Evolutionary conservation across 2,888 invertebrate species (phyloP), one percentile per base, ranked within the genome.

Genomic region (Dichetophora obliterata): DNA sequence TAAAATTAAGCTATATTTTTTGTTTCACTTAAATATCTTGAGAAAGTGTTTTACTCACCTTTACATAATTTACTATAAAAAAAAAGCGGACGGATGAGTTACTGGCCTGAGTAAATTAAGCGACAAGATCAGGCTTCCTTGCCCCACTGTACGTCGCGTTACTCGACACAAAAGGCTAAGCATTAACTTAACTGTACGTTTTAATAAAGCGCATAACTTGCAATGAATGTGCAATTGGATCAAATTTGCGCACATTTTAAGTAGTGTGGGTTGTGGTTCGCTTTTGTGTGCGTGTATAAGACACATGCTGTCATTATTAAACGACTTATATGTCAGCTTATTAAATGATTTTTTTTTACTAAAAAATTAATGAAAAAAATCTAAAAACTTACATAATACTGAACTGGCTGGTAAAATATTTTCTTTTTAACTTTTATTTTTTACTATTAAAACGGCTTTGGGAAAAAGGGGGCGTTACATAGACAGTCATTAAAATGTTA

Each of bases 221-320:
- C 72, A 86, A 84, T 84, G 85, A 85, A 81, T 84, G 85, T 85
- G 82, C 85, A 85, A 85, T 85, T 86, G 86, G 84, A 85, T 85
- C 86, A 86, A 85, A 85, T 85, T 86, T 86, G 86, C 86, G 84
- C 84, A 76, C 73, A 61, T 70, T 57, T 22, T 57, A 57, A 27
- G 85, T 84, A 14, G 86, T 86, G 86, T 86, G 87, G 87, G 87
- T 86, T 85, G 86, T 83, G 82, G 84, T 85, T 16, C n/a, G 34
- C 34, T 11, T 65, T 16, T 37, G 57, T 59, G 84, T 84, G 84
- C 86, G 87, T 87, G 86, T 82, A 85, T 84, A 83, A 85, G 86
- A 85, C 87, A 87, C 84, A 87, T 86, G 83, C 84, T 87, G 86
- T 84, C 86, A 87, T 85, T 87, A 87, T 86, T 73, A 65, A 65